These are phyloP conservation scores for Sorex maritimensis DNA, from an alignment of 2,797 vertebrate genomes.

Conservation along the genomic window DNA sequence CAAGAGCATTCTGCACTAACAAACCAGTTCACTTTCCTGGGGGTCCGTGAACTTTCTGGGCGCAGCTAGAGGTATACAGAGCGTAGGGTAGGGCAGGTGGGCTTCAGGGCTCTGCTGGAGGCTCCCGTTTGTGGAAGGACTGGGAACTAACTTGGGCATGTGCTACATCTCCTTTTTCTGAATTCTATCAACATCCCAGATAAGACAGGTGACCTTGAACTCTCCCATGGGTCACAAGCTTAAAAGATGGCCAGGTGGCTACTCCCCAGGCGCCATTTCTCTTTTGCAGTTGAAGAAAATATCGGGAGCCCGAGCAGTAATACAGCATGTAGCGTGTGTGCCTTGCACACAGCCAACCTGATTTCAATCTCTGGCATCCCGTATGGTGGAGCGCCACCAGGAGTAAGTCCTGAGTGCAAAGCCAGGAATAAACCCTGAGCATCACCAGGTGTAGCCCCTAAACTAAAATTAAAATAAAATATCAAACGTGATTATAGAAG, in stretches of 20 bases:
- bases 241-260: background rate
- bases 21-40: background rate
- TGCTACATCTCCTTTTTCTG: constrained; percentile 26
- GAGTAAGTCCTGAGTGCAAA: no score
- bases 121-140: background rate
- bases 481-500: background rate
- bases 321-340: no score
- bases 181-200: constrained; percentile 2
- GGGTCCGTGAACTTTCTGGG: background rate
- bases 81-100: background rate
- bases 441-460: no score
- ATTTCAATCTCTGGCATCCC: no score
- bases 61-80: background rate
- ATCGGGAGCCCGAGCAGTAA: no score
- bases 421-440: no score
- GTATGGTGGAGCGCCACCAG: no score
- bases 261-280: constrained; percentile 14
- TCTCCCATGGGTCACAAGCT: constrained; percentile 28
- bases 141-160: background rate
- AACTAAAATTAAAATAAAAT: no score
- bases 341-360: no score
- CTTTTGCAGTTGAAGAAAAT: constrained; percentile 55
- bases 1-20: background rate
- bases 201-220: constrained; percentile 15
- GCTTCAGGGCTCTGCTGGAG: background rate